Conservation (phyloP, 2,113 vertebrate genomes). For the Poeciliopsis retropinna region DNA sequence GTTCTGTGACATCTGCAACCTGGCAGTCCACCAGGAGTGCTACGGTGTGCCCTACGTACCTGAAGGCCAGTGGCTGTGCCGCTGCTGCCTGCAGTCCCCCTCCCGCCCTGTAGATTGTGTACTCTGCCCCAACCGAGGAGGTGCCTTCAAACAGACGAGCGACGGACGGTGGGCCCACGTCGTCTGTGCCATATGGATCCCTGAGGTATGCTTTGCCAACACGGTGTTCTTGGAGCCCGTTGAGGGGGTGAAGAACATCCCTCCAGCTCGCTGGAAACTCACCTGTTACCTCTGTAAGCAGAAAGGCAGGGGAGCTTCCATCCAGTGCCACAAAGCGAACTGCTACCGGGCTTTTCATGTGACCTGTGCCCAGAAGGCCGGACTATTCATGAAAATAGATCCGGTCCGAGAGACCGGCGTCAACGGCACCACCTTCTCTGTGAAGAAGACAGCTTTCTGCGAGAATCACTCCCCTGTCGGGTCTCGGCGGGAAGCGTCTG, state of each 20-base stretch:
- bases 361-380: slow-evolving; percentile 93
- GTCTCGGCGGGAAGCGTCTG: slow-evolving; percentile 71
- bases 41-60: slow-evolving; percentile 97
- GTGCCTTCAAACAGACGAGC: slow-evolving; percentile 97
- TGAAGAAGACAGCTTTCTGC: slow-evolving; percentile 97
- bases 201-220: slow-evolving; percentile 98
- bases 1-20: slow-evolving; percentile 98
- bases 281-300: slow-evolving; percentile 97
- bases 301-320: slow-evolving; percentile 94
- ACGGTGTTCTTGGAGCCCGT: slow-evolving; percentile 97
- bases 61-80: slow-evolving; percentile 97
- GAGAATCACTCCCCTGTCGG: slow-evolving; percentile 89
- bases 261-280: slow-evolving; percentile 94
- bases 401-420: slow-evolving; percentile 91
- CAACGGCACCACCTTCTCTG: slow-evolving; percentile 94
- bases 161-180: slow-evolving; percentile 98
- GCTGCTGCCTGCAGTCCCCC: slow-evolving; percentile 95
- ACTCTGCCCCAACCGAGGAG: slow-evolving; percentile 95
- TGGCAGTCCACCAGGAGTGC: slow-evolving; percentile 98
- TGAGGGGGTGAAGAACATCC: slow-evolving; percentile 94
- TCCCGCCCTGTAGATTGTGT: slow-evolving; percentile 94
- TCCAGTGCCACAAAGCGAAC: slow-evolving; percentile 98
- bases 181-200: slow-evolving; percentile 99
- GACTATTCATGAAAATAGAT: slow-evolving; percentile 98
- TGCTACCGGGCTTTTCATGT: slow-evolving; percentile 98